Conservation (phyloP, 1,140 invertebrate species). For the Yoshiicerus persimilis region DNA sequence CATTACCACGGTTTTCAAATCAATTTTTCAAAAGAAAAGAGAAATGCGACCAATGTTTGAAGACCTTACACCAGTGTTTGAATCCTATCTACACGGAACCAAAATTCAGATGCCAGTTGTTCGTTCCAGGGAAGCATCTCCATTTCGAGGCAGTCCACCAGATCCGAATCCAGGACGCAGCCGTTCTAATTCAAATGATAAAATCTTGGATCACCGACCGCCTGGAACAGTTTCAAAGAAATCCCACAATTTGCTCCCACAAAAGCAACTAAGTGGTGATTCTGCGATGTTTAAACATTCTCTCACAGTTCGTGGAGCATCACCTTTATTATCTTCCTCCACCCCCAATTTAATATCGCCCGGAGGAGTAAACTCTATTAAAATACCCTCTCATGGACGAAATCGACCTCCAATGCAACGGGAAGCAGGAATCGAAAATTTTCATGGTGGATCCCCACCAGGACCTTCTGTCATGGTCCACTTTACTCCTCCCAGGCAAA, state of each 20-base stretch:
- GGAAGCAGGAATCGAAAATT: not conserved
- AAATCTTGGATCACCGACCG: not conserved
- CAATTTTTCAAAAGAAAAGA: not conserved
- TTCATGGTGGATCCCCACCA: not conserved
- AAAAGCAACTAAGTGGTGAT: not conserved
- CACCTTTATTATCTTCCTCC: not conserved
- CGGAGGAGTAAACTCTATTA: not conserved
- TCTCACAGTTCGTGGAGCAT: not conserved
- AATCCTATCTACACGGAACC: not conserved
- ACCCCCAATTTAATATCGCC: not conserved
- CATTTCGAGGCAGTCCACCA: not conserved
- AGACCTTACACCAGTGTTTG: not conserved
- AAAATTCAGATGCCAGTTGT: not conserved
- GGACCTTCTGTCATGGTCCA: not conserved
- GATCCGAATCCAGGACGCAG: not conserved
- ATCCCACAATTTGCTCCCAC: not conserved
- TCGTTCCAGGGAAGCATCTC: not conserved
- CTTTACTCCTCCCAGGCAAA: not conserved
- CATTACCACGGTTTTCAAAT: not conserved
- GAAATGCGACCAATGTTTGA: constrained; percentile 18
- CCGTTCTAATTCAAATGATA: not conserved
- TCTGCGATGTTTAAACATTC: not conserved
- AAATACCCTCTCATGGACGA: not conserved
- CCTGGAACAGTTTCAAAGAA: not conserved
- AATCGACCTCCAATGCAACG: not conserved